Conservation (phyloP, 1,140 invertebrate species). For the Tetranychus cinnabarinus region DNA sequence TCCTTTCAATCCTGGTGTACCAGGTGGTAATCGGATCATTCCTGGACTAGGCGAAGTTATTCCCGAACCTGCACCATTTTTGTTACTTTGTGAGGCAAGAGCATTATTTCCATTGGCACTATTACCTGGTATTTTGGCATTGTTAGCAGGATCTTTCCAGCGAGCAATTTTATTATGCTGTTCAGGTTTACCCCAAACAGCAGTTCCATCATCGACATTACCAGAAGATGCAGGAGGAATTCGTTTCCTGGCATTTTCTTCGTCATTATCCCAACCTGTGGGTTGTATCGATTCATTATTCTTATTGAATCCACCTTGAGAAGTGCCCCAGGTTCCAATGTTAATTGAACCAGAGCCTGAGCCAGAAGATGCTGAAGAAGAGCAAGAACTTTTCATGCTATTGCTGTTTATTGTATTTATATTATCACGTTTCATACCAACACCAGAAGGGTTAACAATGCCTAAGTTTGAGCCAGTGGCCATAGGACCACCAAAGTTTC, state of each 20-base stretch:
- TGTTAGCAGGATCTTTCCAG: conserved; percentile 34
- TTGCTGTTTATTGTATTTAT: conserved; percentile 2
- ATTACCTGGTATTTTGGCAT: neutral
- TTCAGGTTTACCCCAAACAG: conserved; percentile 55
- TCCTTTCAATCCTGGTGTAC: conserved; percentile 1
- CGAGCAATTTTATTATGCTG: conserved; percentile 36
- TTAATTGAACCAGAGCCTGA: neutral
- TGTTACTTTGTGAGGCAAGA: conserved; percentile 8
- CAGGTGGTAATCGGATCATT: conserved; percentile 16
- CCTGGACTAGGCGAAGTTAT: conserved; percentile 12
- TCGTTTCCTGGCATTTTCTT: neutral
- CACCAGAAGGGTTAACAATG: neutral
- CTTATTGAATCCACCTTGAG: neutral
- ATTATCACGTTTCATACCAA: neutral
- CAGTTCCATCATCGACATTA: conserved; percentile 54
- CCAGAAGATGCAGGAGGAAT: neutral
- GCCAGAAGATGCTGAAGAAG: conserved; percentile 3
- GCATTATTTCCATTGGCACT: conserved; percentile 13
- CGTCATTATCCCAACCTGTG: conserved; percentile 6
- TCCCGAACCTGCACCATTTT: neutral
- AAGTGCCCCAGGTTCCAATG: too few species aligned
- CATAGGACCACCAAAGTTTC: neutral
- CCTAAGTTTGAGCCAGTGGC: neutral
- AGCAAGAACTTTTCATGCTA: neutral
- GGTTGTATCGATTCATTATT: neutral